These are phyloP conservation scores for Ormia ochracea DNA, from an alignment of 2,888 invertebrate species.

Conservation along the genomic window DNA sequence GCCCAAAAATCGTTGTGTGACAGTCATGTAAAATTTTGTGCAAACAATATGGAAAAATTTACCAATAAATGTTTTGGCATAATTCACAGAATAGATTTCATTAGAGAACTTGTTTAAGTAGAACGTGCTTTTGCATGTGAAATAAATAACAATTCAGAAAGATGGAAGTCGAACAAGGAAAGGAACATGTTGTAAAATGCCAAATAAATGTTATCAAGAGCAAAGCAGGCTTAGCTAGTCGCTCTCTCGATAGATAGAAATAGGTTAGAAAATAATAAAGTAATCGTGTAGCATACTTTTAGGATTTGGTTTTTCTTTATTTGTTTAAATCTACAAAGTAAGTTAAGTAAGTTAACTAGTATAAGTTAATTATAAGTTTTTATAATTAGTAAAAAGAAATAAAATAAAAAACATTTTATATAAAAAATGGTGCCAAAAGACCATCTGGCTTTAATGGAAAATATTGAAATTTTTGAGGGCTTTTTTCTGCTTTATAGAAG, in stretches of 20 bases:
- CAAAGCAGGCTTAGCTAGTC: constrained; percentile 35
- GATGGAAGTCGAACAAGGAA: constrained; percentile 8
- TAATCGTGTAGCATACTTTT: constrained; percentile 31
- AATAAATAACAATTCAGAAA: background rate
- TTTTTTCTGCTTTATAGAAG: too few relatives aligned
- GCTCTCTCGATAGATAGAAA: background rate
- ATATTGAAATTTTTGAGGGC: too few relatives aligned
- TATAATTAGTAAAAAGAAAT: too few relatives aligned
- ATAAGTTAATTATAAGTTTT: too few relatives aligned
- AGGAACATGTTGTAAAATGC: constrained; percentile 53
- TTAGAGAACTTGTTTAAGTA: background rate
- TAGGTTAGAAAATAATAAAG: background rate
- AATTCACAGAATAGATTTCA: constrained; percentile 20
- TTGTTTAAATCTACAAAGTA: background rate
- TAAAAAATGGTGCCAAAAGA: too few relatives aligned
- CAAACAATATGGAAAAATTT: constrained; percentile 25
- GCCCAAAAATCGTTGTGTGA: background rate
- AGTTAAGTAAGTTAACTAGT: too few relatives aligned
- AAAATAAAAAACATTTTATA: too few relatives aligned
- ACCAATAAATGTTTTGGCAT: constrained; percentile 56
- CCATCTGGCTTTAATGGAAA: too few relatives aligned
- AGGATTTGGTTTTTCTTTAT: background rate
- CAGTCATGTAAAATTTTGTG: constrained; percentile 6
- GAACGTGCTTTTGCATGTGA: background rate
- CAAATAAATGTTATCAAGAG: constrained; percentile 57